These are phyloP conservation scores for Drosophila longiperda DNA, from an alignment of 2,888 invertebrate genomes.

Conservation along the genomic window DNA sequence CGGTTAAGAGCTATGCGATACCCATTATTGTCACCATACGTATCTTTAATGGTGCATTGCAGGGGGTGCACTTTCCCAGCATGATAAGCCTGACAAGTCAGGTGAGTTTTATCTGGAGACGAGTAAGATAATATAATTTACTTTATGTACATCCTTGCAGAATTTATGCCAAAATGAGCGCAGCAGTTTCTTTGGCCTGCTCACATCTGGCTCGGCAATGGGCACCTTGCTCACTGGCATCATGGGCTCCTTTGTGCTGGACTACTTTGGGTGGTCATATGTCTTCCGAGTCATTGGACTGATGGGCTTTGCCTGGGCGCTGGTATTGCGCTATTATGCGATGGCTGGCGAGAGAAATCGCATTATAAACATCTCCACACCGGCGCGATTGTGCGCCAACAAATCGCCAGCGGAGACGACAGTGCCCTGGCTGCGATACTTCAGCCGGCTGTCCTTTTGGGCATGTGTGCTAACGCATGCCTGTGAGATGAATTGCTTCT, in stretches of 20 bases:
- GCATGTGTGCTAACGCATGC: slow-evolving; percentile 90
- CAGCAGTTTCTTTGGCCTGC: slow-evolving; percentile 88
- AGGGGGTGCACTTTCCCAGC: slow-evolving; percentile 89
- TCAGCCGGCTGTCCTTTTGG: slow-evolving; percentile 88
- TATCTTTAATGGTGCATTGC: slow-evolving; percentile 88
- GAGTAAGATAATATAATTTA: background rate
- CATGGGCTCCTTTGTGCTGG: slow-evolving; percentile 88
- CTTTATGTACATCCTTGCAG: slow-evolving; percentile 60
- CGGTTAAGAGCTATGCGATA: slow-evolving; percentile 84
- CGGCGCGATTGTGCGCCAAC: slow-evolving; percentile 83
- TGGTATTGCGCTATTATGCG: slow-evolving; percentile 86
- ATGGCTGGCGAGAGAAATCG: slow-evolving; percentile 84
- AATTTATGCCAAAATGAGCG: slow-evolving; percentile 88
- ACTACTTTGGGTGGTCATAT: slow-evolving; percentile 88
- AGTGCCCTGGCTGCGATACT: slow-evolving; percentile 88
- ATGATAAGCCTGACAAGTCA: slow-evolving; percentile 89
- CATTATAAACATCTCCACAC: slow-evolving; percentile 84
- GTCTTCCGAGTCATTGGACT: slow-evolving; percentile 88
- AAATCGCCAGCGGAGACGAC: slow-evolving; percentile 78
- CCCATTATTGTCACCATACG: slow-evolving; percentile 87
- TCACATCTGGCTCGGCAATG: slow-evolving; percentile 87
- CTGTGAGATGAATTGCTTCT: slow-evolving; percentile 90
- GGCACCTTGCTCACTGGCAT: slow-evolving; percentile 89
- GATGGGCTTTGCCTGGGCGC: slow-evolving; percentile 87
- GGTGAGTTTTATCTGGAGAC: slow-evolving; percentile 58